Evolutionary conservation across 2,888 invertebrate species (phyloP).

Genomic region (Petrolisthes cinctipes): DNA sequence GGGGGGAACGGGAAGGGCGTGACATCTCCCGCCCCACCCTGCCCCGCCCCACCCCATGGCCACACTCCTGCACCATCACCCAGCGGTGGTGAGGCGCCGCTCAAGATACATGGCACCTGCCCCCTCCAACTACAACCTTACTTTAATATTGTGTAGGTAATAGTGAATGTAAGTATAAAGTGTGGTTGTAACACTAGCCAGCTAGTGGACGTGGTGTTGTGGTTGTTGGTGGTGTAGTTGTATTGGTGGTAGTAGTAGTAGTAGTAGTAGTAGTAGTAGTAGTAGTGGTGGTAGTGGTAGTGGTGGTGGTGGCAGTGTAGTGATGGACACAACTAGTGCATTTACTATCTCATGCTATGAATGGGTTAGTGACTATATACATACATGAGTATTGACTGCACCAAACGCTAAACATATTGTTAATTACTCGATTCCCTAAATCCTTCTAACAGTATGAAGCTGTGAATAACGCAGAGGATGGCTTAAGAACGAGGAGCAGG

Average conservation of each 20-base stretch:
- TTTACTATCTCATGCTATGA: slow-evolving; percentile 16
- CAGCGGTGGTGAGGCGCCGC: slow-evolving; percentile 18
- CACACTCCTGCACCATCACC: slow-evolving; percentile 7
- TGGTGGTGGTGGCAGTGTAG: slow-evolving; percentile 12
- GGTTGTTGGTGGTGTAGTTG: no score
- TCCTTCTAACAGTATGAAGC: slow-evolving; percentile 57
- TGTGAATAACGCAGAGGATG: slow-evolving; percentile 55
- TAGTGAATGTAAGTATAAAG: background rate
- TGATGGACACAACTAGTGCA: slow-evolving; percentile 19
- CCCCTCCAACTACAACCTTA: background rate
- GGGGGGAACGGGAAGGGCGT: background rate
- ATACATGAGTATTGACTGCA: slow-evolving; percentile 59
- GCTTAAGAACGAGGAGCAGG: slow-evolving; percentile 61
- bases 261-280: background rate
- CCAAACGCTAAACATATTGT: slow-evolving; percentile 51
- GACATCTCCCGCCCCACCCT: background rate
- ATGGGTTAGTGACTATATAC: slow-evolving; percentile 53
- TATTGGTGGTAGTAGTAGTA: slow-evolving; percentile 25
- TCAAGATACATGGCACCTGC: background rate
- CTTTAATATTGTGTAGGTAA: background rate
- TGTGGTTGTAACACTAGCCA: slow-evolving; percentile 48
- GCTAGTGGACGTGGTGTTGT: slow-evolving; percentile 39
- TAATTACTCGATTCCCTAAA: slow-evolving; percentile 56
- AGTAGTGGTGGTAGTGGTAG: slow-evolving; percentile 9
- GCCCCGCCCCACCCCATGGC: background rate